Percentiles rank a stretch among this genome's conserved stretches.
These are phyloP conservation scores for Mizuhopecten yessoensis DNA, from an alignment of 1,140 invertebrate genomes.

Conservation along the genomic window DNA sequence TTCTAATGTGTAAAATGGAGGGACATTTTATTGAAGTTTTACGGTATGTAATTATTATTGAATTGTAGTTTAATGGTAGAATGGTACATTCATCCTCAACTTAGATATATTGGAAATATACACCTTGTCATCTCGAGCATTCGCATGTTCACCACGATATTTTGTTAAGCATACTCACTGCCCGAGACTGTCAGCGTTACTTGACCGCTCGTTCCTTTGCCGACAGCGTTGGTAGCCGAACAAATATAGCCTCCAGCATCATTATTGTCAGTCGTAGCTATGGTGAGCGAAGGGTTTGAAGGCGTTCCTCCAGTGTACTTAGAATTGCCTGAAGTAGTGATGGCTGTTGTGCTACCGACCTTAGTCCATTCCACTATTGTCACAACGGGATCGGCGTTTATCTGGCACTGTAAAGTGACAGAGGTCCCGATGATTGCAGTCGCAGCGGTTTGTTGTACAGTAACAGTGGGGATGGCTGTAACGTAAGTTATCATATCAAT, in stretches of 20 bases:
- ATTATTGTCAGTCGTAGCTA: conserved; percentile 43
- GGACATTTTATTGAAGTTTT: too few relatives aligned
- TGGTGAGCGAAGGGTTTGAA: conserved; percentile 30
- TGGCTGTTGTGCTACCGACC: background rate
- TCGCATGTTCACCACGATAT: too few relatives aligned
- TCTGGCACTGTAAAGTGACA: conserved; percentile 47
- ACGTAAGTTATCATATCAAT: too few relatives aligned
- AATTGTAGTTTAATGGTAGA: too few relatives aligned
- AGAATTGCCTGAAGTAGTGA: background rate
- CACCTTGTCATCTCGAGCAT: too few relatives aligned
- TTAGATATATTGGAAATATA: too few relatives aligned
- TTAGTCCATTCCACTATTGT: conserved; percentile 41
- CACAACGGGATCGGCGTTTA: background rate
- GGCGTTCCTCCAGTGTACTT: conserved; percentile 47
- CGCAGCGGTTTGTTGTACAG: background rate
- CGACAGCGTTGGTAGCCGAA: conserved; percentile 43
- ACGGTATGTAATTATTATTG: too few relatives aligned
- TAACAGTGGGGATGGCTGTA: background rate
- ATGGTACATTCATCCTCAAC: too few relatives aligned
- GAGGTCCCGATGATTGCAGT: conserved; percentile 3
- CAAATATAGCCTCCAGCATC: conserved; percentile 50
- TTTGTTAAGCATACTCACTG: too few relatives aligned
- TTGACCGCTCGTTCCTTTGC: conserved; percentile 35
- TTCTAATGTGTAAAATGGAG: too few relatives aligned
- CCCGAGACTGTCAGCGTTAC: conserved; percentile 46